phyloP scores from a whole-genome alignment of 2,888 invertebrate genomes.

The Malthinus flaveolus region DNA sequence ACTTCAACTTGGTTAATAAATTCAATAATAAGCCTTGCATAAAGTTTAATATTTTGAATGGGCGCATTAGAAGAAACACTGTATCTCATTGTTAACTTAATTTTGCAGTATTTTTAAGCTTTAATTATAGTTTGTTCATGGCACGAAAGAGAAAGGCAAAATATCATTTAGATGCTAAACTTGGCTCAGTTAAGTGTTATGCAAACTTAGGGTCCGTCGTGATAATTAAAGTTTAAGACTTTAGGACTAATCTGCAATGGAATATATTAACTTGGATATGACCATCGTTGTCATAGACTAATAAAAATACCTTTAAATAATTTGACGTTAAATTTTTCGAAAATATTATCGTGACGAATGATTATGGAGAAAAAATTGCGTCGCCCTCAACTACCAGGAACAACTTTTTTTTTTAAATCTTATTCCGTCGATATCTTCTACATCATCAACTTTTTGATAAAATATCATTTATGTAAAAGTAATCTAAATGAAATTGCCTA shows the following conservation, averaged over 20 bases:
- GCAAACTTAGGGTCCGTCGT: background rate
- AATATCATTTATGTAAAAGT: too few relatives aligned
- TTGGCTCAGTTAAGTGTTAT: background rate
- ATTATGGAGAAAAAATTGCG: too few relatives aligned
- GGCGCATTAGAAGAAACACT: background rate
- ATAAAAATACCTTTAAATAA: too few relatives aligned
- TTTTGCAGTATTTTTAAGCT: background rate
- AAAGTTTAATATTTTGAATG: background rate
- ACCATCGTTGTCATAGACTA: too few relatives aligned
- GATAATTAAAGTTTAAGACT: slow-evolving; percentile 6
- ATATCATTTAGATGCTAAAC: background rate
- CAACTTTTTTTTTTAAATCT: too few relatives aligned
- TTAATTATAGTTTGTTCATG: background rate
- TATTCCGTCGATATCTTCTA: too few relatives aligned
- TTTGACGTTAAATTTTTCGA: too few relatives aligned
- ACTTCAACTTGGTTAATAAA: slow-evolving; percentile 13
- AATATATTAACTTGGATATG: too few relatives aligned
- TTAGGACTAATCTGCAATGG: background rate
- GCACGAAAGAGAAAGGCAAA: background rate
- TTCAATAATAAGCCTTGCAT: slow-evolving; percentile 4
- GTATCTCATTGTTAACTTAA: background rate
- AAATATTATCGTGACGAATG: too few relatives aligned
- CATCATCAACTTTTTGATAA: too few relatives aligned
- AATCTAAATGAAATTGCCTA: too few relatives aligned
- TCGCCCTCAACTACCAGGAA: too few relatives aligned